These are phyloP conservation scores for Acrossocheilus wenchowensis DNA, from an alignment of 2,797 vertebrate species.

Conservation along the genomic window DNA sequence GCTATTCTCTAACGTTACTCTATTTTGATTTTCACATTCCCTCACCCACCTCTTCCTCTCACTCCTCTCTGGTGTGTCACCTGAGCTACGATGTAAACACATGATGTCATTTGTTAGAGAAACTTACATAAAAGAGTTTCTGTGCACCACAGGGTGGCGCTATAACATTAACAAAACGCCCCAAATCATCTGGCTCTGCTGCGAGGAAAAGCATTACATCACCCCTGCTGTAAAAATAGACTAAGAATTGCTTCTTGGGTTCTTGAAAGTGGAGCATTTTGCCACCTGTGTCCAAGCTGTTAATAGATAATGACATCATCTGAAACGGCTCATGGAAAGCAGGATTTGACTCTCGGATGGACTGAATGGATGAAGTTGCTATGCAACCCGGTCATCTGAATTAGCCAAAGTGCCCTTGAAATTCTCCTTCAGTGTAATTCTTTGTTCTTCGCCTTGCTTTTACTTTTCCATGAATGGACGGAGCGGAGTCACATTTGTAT, in stretches of 20 bases:
- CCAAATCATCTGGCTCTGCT: not conserved
- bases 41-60: slow-evolving; percentile 23
- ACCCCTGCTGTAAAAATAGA: slow-evolving; percentile 55
- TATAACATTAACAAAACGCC: slow-evolving; percentile 38
- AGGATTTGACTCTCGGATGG: slow-evolving; percentile 64
- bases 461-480: slow-evolving; percentile 20
- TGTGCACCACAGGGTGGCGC: slow-evolving; percentile 51
- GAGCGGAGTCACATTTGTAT: slow-evolving; percentile 5
- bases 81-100: slow-evolving; percentile 54
- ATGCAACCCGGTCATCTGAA: slow-evolving; percentile 44
- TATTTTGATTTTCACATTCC: not conserved
- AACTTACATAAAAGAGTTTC: slow-evolving; percentile 39
- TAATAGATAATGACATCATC: slow-evolving; percentile 65
- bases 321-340: slow-evolving; percentile 56
- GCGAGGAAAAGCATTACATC: slow-evolving; percentile 57
- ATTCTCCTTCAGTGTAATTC: slow-evolving; percentile 27
- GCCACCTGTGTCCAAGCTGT: slow-evolving; percentile 62
- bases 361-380: slow-evolving; percentile 43
- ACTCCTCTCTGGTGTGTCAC: slow-evolving; percentile 26
- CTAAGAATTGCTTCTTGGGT: slow-evolving; percentile 55
- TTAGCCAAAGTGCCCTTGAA: slow-evolving; percentile 50
- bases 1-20: not conserved
- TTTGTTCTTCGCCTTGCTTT: slow-evolving; percentile 23
- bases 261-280: slow-evolving; percentile 64
- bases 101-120: slow-evolving; percentile 55